Conservation (phyloP, 2,888 invertebrate genomes). For the Drosophila pseudotalamancana region DNA sequence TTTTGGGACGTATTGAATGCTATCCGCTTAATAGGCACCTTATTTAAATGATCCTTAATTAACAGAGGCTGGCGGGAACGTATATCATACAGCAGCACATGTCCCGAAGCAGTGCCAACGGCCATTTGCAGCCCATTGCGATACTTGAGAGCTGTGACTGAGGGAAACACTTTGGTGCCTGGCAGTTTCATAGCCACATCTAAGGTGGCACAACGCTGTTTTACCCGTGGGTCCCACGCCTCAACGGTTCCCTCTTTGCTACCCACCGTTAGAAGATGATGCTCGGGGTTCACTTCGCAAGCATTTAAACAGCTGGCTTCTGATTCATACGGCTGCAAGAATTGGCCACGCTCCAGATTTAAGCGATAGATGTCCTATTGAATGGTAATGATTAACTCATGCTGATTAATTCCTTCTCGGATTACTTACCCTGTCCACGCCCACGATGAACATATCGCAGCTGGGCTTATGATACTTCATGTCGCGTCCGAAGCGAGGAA, state of each 20-base stretch:
- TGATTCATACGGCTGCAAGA: constrained; percentile 92
- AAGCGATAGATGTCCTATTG: constrained; percentile 95
- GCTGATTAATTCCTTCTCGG: neutral
- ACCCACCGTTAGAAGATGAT: constrained; percentile 94
- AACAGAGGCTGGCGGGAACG: constrained; percentile 94
- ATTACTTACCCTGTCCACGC: constrained; percentile 90
- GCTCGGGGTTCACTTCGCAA: constrained; percentile 93
- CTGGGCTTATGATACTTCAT: constrained; percentile 94
- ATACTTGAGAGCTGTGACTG: constrained; percentile 91
- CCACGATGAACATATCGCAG: constrained; percentile 96
- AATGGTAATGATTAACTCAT: neutral
- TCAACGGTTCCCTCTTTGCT: constrained; percentile 96
- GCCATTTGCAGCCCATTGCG: constrained; percentile 91
- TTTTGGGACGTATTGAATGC: constrained; percentile 93
- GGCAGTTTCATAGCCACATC: constrained; percentile 91
- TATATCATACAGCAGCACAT: constrained; percentile 97
- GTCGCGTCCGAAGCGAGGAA: constrained; percentile 98
- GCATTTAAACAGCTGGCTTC: constrained; percentile 91
- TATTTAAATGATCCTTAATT: constrained; percentile 98
- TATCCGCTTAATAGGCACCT: constrained; percentile 94
- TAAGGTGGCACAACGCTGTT: constrained; percentile 90
- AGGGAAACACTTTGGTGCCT: constrained; percentile 85
- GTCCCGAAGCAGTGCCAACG: constrained; percentile 97
- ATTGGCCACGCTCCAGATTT: constrained; percentile 97
- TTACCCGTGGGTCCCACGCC: constrained; percentile 97